Evolutionary conservation across 2,113 vertebrate genomes (phyloP).

Genomic region (Microcebus ravelobensis): DNA sequence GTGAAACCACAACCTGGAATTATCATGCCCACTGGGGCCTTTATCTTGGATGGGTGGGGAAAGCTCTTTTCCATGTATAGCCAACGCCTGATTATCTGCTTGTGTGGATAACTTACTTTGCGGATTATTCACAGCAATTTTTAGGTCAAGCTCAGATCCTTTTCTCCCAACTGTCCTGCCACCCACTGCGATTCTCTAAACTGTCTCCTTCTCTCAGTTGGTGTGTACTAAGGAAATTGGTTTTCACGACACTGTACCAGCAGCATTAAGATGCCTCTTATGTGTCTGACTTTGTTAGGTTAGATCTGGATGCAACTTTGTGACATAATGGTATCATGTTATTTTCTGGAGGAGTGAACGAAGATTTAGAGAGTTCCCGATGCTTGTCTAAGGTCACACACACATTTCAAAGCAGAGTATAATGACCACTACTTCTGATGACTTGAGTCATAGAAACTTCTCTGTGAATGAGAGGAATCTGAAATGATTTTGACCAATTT

Average conservation of each 20-base stretch:
- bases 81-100: slow-evolving; percentile 32
- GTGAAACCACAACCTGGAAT: slow-evolving; percentile 44
- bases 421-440: slow-evolving; percentile 4
- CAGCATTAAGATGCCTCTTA: not conserved
- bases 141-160: not conserved
- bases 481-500: slow-evolving; percentile 15
- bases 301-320: not conserved
- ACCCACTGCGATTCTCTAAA: not conserved
- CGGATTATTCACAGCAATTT: slow-evolving; percentile 45
- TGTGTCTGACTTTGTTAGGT: slow-evolving; percentile 4
- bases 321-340: not conserved
- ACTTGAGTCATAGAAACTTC: not conserved
- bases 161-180: not conserved
- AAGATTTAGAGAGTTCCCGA: not conserved
- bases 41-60: not conserved
- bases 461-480: not conserved
- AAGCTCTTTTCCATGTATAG: not conserved
- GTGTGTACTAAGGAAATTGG: not conserved
- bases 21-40: not conserved
- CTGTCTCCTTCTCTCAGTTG: not conserved
- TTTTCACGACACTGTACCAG: not conserved
- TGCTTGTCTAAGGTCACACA: not conserved
- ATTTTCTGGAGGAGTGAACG: slow-evolving; percentile 29
- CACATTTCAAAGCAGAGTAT: not conserved
- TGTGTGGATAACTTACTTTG: slow-evolving; percentile 47